Evolutionary conservation across 2,888 invertebrate genomes (phyloP).

Genomic region (Campoletis raptor): DNA sequence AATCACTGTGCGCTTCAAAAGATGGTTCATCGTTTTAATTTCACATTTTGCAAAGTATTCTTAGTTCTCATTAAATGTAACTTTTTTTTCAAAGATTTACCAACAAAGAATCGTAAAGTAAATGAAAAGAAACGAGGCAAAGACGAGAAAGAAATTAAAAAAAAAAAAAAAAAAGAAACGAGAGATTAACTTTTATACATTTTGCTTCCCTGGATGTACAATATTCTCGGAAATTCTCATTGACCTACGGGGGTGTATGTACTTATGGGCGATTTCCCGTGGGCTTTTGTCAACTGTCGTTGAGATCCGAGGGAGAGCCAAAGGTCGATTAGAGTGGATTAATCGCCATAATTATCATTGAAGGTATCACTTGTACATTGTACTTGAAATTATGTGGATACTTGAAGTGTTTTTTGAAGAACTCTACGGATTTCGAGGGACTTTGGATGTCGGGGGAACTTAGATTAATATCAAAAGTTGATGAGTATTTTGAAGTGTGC

Average conservation of each 20-base stretch:
- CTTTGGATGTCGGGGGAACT: not conserved
- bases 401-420: not conserved
- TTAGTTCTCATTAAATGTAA: not conserved
- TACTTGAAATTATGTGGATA: not conserved
- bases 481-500: not conserved
- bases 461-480: not conserved
- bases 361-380: not conserved
- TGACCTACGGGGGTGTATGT: not conserved
- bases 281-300: slow-evolving; percentile 2
- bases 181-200: slow-evolving; percentile 2
- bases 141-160: not conserved
- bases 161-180: not conserved
- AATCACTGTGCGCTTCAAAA: not conserved
- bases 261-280: slow-evolving; percentile 14
- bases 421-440: not conserved
- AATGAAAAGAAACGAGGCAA: not conserved
- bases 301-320: not conserved
- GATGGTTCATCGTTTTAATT: not conserved
- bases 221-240: not conserved
- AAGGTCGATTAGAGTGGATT: slow-evolving; percentile 5
- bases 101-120: not conserved
- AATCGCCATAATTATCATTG: slow-evolving; percentile 1
- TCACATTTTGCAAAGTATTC: not conserved
- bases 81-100: not conserved
- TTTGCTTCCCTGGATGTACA: not conserved